Evolutionary conservation across 2,113 vertebrate genomes (phyloP), one percentile per base, ranked within the genome.

Genomic region (Prinia subflava): DNA sequence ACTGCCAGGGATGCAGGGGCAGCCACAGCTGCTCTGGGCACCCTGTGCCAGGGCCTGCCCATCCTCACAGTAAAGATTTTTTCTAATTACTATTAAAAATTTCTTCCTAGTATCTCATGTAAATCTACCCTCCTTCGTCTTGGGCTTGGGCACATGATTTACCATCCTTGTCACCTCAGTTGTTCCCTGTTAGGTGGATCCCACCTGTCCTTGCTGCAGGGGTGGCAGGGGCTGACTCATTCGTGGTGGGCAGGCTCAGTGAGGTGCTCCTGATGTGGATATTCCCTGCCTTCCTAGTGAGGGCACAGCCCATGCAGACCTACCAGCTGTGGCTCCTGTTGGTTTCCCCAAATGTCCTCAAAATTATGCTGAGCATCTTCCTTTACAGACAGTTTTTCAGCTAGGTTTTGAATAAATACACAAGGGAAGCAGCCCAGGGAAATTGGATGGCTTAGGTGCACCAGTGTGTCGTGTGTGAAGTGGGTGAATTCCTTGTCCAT

Each of bases 261-360:
- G 13, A 46, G n/a, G 4, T 63, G 35, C 21, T 70, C 7, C 1
- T 37, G 31, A 15, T 14, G 9, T 25, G 13, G 3, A 23, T 3
- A 0, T 46, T 62, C n/a, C 27, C 25, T 56, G 60, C 30, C 28
- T 41, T 1, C 41, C 0, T 5, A 1, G 0, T 22, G 31, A 30
- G 6, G 37, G 8, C 28, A 37, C 17, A 64, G 39, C 39, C 56
- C 60, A 35, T 8, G 2, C 9, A n/a, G 37, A 52, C 7, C 37
- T 28, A 6, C 27, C 31, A 33, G 15, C 31, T 53, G 10, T 71
- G 76, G 15, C 25, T 70, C 11, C 3, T 50, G 3, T 47, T 79
- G 13, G 2, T 24, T 80, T 67, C 9, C 30, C 55, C 44, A 16
- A 19, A 15, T 24, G 27, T 41, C 41, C 35, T 84, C 37, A 57